phyloP scores from a whole-genome alignment of 2,888 invertebrate genomes.

The Cordylochernes scorpioides region DNA sequence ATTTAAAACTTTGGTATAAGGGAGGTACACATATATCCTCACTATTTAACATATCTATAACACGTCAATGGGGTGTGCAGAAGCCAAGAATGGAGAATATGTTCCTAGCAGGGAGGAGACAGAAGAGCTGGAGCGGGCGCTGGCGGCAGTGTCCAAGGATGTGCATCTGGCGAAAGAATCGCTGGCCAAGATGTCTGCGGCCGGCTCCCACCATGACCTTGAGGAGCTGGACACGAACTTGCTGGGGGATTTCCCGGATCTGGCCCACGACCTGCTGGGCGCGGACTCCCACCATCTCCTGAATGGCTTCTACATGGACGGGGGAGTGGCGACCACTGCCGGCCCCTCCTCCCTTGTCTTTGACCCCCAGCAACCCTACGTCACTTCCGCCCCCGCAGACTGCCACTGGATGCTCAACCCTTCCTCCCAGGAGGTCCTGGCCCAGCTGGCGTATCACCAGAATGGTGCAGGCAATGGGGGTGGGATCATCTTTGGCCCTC shows the following conservation, averaged over 20 bases:
- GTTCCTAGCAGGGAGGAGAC: slow-evolving; percentile 50
- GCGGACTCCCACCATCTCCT: too few relatives aligned
- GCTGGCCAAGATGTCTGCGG: slow-evolving; percentile 10
- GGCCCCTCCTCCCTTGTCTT: slow-evolving; percentile 11
- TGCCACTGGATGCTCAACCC: slow-evolving; percentile 10
- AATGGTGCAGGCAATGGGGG: slow-evolving; percentile 7
- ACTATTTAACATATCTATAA: not conserved
- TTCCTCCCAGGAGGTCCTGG: slow-evolving; percentile 6
- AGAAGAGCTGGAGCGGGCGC: slow-evolving; percentile 57
- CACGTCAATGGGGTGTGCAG: slow-evolving; percentile 20
- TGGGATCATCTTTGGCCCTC: slow-evolving; percentile 7
- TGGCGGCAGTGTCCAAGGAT: slow-evolving; percentile 39
- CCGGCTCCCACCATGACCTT: slow-evolving; percentile 9
- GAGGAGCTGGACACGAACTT: slow-evolving; percentile 9
- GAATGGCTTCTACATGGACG: too few relatives aligned
- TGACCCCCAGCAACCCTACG: slow-evolving; percentile 8
- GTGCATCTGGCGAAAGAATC: slow-evolving; percentile 16
- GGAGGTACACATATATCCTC: too few relatives aligned
- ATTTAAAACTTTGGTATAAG: too few relatives aligned
- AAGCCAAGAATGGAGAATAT: slow-evolving; percentile 40
- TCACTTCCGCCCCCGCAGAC: slow-evolving; percentile 3
- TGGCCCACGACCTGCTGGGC: too few relatives aligned
- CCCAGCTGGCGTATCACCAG: slow-evolving; percentile 8
- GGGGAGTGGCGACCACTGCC: slow-evolving; percentile 9
- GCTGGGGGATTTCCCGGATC: too few relatives aligned